These are phyloP conservation scores for Ispidina lecontei DNA, from an alignment of 2,797 vertebrate species.

Conservation along the genomic window DNA sequence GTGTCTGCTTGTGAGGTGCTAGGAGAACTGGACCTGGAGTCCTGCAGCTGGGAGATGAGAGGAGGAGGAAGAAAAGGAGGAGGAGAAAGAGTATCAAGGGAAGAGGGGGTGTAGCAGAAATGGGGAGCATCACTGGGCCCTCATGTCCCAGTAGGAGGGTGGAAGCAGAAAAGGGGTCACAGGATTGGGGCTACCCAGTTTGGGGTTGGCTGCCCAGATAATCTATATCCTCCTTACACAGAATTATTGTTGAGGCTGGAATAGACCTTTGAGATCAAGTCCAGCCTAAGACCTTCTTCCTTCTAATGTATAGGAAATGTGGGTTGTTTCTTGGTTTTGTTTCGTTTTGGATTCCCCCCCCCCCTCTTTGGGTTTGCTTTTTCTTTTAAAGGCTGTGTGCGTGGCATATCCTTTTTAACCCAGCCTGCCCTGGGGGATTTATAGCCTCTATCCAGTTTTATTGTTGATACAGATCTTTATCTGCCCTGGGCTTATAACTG, in stretches of 20 bases:
- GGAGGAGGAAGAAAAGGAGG: background rate
- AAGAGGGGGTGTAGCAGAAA: background rate
- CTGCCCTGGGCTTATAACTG: conserved; percentile 87
- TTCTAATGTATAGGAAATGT: background rate
- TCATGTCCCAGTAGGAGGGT: rapidly evolving
- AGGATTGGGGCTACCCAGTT: background rate
- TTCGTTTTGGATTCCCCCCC: background rate
- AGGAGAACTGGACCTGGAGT: background rate
- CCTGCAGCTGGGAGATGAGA: background rate
- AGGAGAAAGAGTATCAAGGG: too few relatives aligned
- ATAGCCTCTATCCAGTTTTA: conserved; percentile 79
- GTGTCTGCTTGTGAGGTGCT: background rate
- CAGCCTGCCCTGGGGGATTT: conserved; percentile 49
- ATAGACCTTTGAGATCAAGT: too few relatives aligned
- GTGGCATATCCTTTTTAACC: conserved; percentile 28
- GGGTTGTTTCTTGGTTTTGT: background rate
- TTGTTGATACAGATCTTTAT: conserved; percentile 87
- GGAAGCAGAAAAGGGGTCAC: background rate
- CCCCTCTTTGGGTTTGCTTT: background rate
- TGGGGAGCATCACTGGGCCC: background rate
- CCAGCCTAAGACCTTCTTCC: background rate
- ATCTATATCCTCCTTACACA: background rate
- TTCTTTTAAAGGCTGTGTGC: background rate
- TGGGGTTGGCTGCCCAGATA: background rate
- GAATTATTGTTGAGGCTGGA: too few relatives aligned